Percentiles rank a stretch among this genome's conserved stretches.
phyloP scores from a whole-genome alignment of 2,113 vertebrate genomes.

The Peucedramus taeniatus region DNA sequence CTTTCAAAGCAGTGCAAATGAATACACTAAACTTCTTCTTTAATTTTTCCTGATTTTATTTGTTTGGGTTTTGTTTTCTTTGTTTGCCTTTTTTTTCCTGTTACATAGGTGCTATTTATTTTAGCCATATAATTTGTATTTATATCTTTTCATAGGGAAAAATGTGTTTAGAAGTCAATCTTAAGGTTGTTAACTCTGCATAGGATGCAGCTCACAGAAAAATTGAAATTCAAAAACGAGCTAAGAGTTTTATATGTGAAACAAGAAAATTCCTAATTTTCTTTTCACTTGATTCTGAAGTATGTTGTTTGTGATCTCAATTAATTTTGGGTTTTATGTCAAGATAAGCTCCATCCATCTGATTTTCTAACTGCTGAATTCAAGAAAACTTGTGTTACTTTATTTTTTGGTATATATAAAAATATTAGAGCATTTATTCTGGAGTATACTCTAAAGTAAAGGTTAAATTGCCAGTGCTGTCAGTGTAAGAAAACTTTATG shows the following conservation, averaged over 20 bases:
- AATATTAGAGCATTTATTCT: not conserved
- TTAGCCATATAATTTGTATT: not conserved
- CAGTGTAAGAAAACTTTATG: not conserved
- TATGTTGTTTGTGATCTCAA: not conserved
- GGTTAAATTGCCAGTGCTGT: not conserved
- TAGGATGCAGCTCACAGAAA: not conserved
- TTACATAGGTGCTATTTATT: not conserved
- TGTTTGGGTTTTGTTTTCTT: rapidly evolving
- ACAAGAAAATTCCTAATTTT: not conserved
- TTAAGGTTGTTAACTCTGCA: not conserved
- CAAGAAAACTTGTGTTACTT: not conserved
- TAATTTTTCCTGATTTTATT: not conserved
- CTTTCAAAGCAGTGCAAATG: not conserved
- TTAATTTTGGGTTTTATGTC: not conserved
- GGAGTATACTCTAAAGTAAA: not conserved
- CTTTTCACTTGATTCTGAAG: not conserved
- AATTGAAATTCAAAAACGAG: not conserved
- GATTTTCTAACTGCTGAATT: not conserved
- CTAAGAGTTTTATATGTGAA: not conserved
- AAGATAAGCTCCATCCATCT: not conserved
- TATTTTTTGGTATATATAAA: not conserved
- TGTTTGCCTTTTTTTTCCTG: rapidly evolving
- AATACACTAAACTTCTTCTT: not conserved
- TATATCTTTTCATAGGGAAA: not conserved
- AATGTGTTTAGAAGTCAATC: not conserved